Base-by-base conservation (phyloP, 1,140 invertebrate species). In the Penaeus vannamei region DNA sequence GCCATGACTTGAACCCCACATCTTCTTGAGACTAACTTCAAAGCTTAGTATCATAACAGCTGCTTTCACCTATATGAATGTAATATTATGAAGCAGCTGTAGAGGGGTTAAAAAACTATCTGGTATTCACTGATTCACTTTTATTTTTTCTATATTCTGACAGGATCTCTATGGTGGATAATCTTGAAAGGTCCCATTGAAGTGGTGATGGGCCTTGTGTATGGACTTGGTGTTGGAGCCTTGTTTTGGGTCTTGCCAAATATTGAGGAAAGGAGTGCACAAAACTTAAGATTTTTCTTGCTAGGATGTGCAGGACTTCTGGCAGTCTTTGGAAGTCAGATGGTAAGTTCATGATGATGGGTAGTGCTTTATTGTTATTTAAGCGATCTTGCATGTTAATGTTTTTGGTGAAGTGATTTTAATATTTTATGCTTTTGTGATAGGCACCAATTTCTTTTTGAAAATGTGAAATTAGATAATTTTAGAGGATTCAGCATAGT, bases 281-380 rank as follows among this genome's bases (percentile, higher is more conserved):
- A 85, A 17, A 86, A 93, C 92, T 92, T 93, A 59, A 91, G 94
- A 89, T 91, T 93, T 82, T 72, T 92, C 83, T 77, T 94, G 82
- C 81, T 94, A 66, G 88, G 94, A 86, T 91, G 92, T 32, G 91
- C 92, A 83, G 93, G 93, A 20, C 90, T 94, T 66, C 84, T 94
- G 86, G 93, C 93, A 64, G 92, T 94, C 53, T 94, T 95, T 92
- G 93, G 94, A 26, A 94, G 94, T 89, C 91, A 90, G 59, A 87
- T 89, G 80, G 86, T 93, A 12, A 92, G 93, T 10, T 91, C n/a
- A 32, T 8, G 22, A 29, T 60, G n/a, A 36, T 66, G 29, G 26
- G 20, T 53, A 72, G 32, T 26, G 19, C 20, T 14, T 1, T 72
- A 23, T 72, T 8, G 1, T 72, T 32, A 23, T 17, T 14, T 53